These are phyloP conservation scores for Opisthocomus hoazin DNA, from an alignment of 2,113 vertebrate genomes.

Conservation along the genomic window DNA sequence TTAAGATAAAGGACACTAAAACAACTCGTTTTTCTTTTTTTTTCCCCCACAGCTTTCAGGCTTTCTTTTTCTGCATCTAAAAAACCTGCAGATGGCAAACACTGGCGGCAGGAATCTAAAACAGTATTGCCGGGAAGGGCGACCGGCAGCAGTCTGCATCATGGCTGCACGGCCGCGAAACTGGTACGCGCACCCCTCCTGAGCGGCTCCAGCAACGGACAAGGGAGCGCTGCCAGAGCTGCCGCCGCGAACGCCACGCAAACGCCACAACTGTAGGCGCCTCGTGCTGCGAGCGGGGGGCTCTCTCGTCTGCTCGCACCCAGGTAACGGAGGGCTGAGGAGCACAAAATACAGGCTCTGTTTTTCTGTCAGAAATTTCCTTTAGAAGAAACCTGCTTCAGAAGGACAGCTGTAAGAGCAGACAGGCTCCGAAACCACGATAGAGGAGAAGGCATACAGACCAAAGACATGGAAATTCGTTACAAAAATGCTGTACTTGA, in stretches of 20 bases:
- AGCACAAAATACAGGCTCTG: background rate
- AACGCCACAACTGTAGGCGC: background rate
- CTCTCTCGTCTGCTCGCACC: background rate
- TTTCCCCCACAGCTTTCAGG: background rate
- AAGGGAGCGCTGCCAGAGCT: background rate
- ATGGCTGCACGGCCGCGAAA: background rate
- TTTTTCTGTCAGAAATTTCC: background rate
- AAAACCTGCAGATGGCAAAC: background rate
- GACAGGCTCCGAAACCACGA: background rate
- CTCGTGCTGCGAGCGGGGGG: background rate
- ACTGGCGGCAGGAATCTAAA: background rate
- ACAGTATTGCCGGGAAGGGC: background rate
- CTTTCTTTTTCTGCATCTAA: background rate
- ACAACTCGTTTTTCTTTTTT: background rate
- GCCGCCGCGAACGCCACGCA: background rate
- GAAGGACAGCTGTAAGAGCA: background rate
- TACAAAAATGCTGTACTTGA: background rate
- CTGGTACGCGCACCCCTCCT: background rate
- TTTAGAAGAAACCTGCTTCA: constrained; percentile 24
- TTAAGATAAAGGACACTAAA: constrained; percentile 39
- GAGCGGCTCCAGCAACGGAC: background rate
- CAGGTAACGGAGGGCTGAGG: background rate
- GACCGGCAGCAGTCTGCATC: background rate
- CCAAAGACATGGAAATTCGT: background rate
- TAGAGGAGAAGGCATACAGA: background rate